Base-by-base conservation (phyloP, 2,888 invertebrate genomes). In the Nebria brevicollis region DNA sequence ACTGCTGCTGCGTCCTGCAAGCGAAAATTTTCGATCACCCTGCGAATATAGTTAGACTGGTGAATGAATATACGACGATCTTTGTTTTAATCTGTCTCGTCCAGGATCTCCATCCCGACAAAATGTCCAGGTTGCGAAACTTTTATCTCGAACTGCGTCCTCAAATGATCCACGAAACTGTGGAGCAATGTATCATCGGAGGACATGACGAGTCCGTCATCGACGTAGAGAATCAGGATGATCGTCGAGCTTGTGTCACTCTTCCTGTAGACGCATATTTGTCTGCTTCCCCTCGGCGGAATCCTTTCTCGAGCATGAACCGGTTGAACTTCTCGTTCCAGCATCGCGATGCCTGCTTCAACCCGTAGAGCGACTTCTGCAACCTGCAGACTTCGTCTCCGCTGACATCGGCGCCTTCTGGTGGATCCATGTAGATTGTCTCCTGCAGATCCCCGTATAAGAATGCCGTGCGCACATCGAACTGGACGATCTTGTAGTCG, bases 291-390 rank as follows among this genome's bases (percentile, higher is more conserved):
- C 43, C 43, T 0, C 43, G 43, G 6, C 6, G 6, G 43, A 43
- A 43, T 43, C 43, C 43, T 43, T 43, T 6, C 8, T 42, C 20
- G 3, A 42, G 0, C 77, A 77, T 68, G 34, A 83, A 83, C 10
- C 73, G 65, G 64, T 65, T 78, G 26, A 83, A 82, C 42, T 81
- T 84, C 0, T 26, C 10, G 65, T 84, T 84, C 82, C 84, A 84
- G 78, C 83, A 84, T 64, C 82, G 79, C 26, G 83, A 82, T 64
- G 83, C 42, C 73, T 84, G 83, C 43, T 83, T 83, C 15, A 84
- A 20, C 20, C 20, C 20, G 1, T 20, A 20, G 20, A 20, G 20
- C 20, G 20, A 20, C 20, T 20, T 20, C 20, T 20, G 20, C 20
- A 20, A 1, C 20, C 20, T 20, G 20, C 20, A 20, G 20, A 20